Conservation (phyloP, 2,888 invertebrate species). For the Rhingia campestris region DNA sequence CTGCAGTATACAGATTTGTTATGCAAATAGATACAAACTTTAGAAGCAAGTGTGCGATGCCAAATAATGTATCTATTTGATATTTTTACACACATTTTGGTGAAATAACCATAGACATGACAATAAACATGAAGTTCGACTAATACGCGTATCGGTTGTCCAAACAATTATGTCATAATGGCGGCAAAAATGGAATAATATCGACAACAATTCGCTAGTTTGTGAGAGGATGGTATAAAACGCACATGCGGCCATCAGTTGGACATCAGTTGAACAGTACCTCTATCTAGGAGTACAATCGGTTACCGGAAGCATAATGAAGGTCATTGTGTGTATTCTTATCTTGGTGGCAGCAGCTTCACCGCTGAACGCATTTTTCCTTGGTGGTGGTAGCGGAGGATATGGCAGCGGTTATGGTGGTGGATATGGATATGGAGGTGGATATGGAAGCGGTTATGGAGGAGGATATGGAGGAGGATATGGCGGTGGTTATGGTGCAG, state of each 20-base stretch:
- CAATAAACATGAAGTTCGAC: no score
- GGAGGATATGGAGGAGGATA: constrained; percentile 43
- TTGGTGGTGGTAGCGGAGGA: constrained; percentile 41
- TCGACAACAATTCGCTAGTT: constrained; percentile 39
- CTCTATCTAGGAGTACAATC: constrained; percentile 49
- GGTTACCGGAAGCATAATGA: constrained; percentile 50
- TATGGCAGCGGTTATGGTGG: constrained; percentile 42
- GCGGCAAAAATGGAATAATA: not conserved
- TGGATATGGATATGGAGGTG: constrained; percentile 17
- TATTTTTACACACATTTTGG: no score
- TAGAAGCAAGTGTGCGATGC: no score
- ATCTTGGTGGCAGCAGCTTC: constrained; percentile 55
- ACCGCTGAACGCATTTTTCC: constrained; percentile 66
- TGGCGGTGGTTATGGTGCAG: constrained; percentile 45
- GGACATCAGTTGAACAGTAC: constrained; percentile 55
- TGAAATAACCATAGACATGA: no score
- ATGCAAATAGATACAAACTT: no score
- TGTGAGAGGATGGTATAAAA: constrained; percentile 61
- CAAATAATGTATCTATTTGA: no score
- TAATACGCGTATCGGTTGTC: no score
- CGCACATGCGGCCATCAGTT: constrained; percentile 33
- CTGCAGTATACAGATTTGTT: no score
- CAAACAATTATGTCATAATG: constrained; percentile 48
- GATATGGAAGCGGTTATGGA: not conserved
- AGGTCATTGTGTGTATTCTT: constrained; percentile 60